Evolutionary conservation across 2,797 vertebrate species (phyloP), one percentile per base, ranked within the genome.

Genomic region (Parauchenoglanis ngamensis): DNA sequence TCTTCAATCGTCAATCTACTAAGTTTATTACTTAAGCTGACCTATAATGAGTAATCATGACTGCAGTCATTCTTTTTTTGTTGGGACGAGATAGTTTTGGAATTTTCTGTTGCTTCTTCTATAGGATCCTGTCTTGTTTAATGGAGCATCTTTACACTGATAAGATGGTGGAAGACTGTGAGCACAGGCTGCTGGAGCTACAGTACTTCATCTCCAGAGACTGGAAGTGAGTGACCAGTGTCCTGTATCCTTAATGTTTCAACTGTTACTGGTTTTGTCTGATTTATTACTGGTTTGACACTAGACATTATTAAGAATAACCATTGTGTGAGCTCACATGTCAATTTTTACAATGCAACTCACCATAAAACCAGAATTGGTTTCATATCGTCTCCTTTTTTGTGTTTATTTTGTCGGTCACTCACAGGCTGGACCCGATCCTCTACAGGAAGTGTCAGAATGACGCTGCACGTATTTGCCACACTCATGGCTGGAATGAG

Each of bases 81-180:
- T 44, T n/a, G 3, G 80, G n/a, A 31, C 35, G 57, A 59, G 35
- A 72, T 70, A 0, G 23, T 84, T 40, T 70, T 57, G 31, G 57
- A 19, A 15, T 65, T 17, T 44, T 31, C 10, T 63, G 10, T 80
- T 21, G 79, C 0, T 75, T 56, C 67, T 40, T 54, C 13, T 56
- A n/a, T 57, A 99, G 98, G 98, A 98, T 99, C 91, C 95, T 99
- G 65, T 99, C 98, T 0, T 99, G 98, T 92, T 95, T 99, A 63
- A 99, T 99, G 98, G 98, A 99, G 88, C 98, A 99, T 87, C 94
- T 99, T 57, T 99, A 99, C 92, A 99, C 98, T 0, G 98, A 99
- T 90, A 99, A 99, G 95, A 99, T 99, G 98, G 98, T 99, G 31
- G 97, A 99, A 91, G 97, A 97, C 57, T 99, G 98, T 94, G 98